These are phyloP conservation scores for Drosophila nasuta DNA, from an alignment of 1,140 invertebrate species.

Conservation along the genomic window DNA sequence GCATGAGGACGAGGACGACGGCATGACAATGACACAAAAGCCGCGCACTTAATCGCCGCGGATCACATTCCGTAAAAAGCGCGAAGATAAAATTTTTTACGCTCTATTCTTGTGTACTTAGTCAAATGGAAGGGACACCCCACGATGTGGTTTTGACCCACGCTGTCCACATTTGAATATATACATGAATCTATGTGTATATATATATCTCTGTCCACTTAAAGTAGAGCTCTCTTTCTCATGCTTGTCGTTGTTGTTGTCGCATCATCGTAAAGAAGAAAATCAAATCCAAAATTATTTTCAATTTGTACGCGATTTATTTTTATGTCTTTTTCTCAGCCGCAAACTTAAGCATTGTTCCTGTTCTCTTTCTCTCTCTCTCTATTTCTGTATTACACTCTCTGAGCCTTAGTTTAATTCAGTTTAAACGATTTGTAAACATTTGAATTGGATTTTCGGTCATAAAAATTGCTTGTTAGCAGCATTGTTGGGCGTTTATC, in stretches of 20 bases:
- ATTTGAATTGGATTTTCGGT: slow-evolving; percentile 82
- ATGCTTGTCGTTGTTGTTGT: neutral
- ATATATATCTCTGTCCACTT: slow-evolving; percentile 67
- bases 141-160: slow-evolving; percentile 54
- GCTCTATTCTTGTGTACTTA: slow-evolving; percentile 82
- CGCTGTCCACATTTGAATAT: slow-evolving; percentile 70
- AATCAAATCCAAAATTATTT: slow-evolving; percentile 85
- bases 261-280: slow-evolving; percentile 74
- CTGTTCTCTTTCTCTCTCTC: slow-evolving; percentile 16
- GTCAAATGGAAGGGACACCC: slow-evolving; percentile 71
- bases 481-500: slow-evolving; percentile 69
- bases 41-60: slow-evolving; percentile 84
- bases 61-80: slow-evolving; percentile 84
- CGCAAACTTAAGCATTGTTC: slow-evolving; percentile 24
- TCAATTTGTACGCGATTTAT: slow-evolving; percentile 85
- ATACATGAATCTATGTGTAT: no score
- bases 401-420: slow-evolving; percentile 26
- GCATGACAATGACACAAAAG: slow-evolving; percentile 84
- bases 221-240: neutral
- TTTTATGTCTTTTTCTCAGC: slow-evolving; percentile 76
- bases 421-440: slow-evolving; percentile 83
- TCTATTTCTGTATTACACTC: slow-evolving; percentile 14
- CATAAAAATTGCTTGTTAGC: slow-evolving; percentile 79
- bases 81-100: slow-evolving; percentile 84
- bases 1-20: slow-evolving; percentile 40